phyloP scores from a whole-genome alignment of 2,797 vertebrate genomes.

The Parauchenoglanis punctatus region DNA sequence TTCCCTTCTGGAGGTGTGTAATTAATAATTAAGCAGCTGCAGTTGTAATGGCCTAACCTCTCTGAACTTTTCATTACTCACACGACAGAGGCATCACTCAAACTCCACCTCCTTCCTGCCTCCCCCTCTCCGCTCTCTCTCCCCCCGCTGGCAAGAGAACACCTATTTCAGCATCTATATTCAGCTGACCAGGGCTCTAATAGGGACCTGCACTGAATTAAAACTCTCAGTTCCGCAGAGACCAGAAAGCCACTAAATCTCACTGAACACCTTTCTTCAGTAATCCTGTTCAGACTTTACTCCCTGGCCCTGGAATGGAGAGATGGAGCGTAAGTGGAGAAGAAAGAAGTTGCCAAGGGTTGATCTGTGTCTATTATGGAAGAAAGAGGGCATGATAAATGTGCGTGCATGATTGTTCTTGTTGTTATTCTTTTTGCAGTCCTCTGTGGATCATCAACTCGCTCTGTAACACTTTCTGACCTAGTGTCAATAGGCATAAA shows the following conservation, averaged over 20 bases:
- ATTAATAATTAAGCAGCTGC: slow-evolving; percentile 96
- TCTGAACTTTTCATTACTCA: slow-evolving; percentile 94
- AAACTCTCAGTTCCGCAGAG: slow-evolving; percentile 65
- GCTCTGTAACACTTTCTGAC: slow-evolving; percentile 22
- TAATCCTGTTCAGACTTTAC: slow-evolving; percentile 54
- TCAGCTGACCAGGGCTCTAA: slow-evolving; percentile 76
- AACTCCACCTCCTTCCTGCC: slow-evolving; percentile 78
- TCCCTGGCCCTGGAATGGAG: slow-evolving; percentile 4
- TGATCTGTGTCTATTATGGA: slow-evolving; percentile 55
- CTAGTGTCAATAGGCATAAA: neutral
- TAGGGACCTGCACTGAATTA: slow-evolving; percentile 70
- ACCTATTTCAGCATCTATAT: slow-evolving; percentile 80
- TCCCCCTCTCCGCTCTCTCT: slow-evolving; percentile 23
- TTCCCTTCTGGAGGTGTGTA: slow-evolving; percentile 92
- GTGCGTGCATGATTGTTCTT: neutral
- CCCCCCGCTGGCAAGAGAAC: slow-evolving; percentile 69
- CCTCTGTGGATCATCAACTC: neutral
- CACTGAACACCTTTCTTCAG: slow-evolving; percentile 36
- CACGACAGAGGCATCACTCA: slow-evolving; percentile 91
- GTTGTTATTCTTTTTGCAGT: neutral
- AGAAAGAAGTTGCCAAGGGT: slow-evolving; percentile 11
- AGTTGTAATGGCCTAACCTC: slow-evolving; percentile 93
- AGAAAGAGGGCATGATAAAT: slow-evolving; percentile 59
- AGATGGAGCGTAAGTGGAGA: slow-evolving; percentile 32
- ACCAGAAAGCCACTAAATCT: slow-evolving; percentile 45